These are phyloP conservation scores for Cephalopterus ornatus DNA, from an alignment of 2,113 vertebrate species.

Conservation along the genomic window DNA sequence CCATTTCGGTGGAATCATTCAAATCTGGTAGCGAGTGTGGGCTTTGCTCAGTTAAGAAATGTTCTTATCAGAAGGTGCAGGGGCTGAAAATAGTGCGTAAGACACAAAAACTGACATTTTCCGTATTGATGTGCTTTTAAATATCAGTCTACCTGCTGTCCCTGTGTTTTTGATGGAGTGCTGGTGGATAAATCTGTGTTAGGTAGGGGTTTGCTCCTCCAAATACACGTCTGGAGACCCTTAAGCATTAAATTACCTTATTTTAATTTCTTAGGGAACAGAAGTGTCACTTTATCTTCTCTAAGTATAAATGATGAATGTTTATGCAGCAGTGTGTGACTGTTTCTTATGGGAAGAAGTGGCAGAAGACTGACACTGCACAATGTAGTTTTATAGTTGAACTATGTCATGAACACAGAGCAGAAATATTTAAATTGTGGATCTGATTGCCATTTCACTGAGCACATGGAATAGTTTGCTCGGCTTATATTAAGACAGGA, in stretches of 20 bases:
- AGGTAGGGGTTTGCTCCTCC: neutral
- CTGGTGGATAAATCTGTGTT: neutral
- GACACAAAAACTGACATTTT: neutral
- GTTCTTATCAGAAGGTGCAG: neutral
- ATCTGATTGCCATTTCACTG: slow-evolving; percentile 34
- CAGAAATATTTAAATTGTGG: slow-evolving; percentile 39
- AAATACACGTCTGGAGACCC: neutral
- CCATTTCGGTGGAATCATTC: neutral
- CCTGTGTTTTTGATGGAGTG: neutral
- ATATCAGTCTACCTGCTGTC: neutral
- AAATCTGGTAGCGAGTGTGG: neutral
- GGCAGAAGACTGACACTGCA: neutral
- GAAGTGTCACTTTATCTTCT: neutral
- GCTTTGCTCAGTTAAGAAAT: neutral
- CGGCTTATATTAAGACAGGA: neutral
- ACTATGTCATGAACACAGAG: neutral
- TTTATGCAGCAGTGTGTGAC: neutral
- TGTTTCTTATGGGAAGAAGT: neutral
- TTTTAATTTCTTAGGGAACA: neutral
- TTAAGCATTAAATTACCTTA: neutral
- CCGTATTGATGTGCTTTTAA: neutral
- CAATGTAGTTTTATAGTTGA: slow-evolving; percentile 1
- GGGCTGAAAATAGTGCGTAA: neutral
- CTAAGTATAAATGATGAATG: neutral
- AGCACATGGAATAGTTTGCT: slow-evolving; percentile 18